Base-by-base conservation (phyloP, 1,140 invertebrate species). In the Ostrea edulis region DNA sequence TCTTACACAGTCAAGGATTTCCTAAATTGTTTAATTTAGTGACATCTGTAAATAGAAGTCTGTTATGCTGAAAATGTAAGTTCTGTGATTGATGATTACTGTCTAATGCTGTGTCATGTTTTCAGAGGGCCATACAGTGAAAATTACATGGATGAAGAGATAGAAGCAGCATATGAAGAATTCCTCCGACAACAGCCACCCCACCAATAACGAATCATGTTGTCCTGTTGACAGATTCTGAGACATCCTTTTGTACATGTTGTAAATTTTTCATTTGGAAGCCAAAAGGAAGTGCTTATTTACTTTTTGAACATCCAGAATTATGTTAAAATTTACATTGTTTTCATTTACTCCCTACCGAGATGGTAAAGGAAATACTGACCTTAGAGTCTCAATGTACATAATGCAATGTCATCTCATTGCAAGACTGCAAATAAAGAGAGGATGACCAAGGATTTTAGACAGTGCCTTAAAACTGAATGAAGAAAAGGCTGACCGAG, bases 141-240 rank as follows among this genome's bases (percentile, higher is more conserved):
- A 7, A 86, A 87, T 14, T 87, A 85, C 20, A 91, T 91, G 91
- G 88, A 91, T 81, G 91, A 92, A 54, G 91, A 92, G 58, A 88
- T 88, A 68, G 91, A 90, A 71, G 90, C 89, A 83, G 91, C 90
- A 12, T 92, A 91, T 87, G 91, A 92, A 68, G 91, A 91, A 53
- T 92, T 92, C 81, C 71, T 92, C 25, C 82, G 82, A 62, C 83
- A 85, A 85, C 83, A 85, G 8, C 25, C 82, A 4, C n/a, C 82
- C 17, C 82, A 51, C 44, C 44, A 83, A 51, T 54, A 83, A 20
- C 82, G n/a, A 11, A 22, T 11, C 44, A 35, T 12, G 81, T 51
- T 35, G 68, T 29, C 68, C 25, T 14, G 12, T 77, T 14, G 17
- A 35, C 22, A 12, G 12, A 62, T n/a, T 44, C 35, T 44, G n/a